Conservation (phyloP, 2,113 vertebrate genomes). For the Silurus meridionalis region DNA sequence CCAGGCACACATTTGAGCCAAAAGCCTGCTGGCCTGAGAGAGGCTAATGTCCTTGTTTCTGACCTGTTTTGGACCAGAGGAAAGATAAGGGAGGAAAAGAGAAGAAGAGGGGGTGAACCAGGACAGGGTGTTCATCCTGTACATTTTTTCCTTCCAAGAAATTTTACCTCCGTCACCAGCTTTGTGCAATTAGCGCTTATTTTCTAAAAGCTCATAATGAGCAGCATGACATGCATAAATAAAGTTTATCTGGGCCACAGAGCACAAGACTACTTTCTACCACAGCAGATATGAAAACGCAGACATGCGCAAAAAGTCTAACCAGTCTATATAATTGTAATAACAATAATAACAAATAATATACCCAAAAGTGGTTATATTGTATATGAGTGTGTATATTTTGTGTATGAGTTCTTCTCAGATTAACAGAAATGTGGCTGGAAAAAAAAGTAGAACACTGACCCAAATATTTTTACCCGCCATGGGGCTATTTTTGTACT, state of each 20-base stretch:
- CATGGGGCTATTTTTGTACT: neutral
- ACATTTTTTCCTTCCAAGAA: neutral
- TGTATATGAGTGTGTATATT: neutral
- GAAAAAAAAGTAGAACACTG: constrained; percentile 32
- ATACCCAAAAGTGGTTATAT: neutral
- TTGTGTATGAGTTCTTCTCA: neutral
- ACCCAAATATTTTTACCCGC: constrained; percentile 10
- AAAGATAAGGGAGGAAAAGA: neutral
- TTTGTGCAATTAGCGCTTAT: neutral
- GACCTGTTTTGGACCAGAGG: constrained; percentile 24
- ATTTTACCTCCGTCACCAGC: neutral
- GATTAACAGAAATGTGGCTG: neutral
- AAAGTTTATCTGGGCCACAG: constrained; percentile 25
- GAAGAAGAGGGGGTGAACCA: neutral
- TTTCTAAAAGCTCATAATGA: constrained; percentile 40
- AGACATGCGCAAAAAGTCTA: neutral
- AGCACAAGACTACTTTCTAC: neutral
- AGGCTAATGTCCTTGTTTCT: constrained; percentile 19
- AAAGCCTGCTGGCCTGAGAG: neutral
- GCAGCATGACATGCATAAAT: constrained; percentile 21
- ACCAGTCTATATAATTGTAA: neutral
- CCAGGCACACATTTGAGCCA: neutral
- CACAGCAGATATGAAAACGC: neutral
- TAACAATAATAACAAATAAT: too few species aligned
- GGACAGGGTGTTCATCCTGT: neutral